Base-by-base conservation (phyloP, 1,140 invertebrate species). In the Orius insidiosus region DNA sequence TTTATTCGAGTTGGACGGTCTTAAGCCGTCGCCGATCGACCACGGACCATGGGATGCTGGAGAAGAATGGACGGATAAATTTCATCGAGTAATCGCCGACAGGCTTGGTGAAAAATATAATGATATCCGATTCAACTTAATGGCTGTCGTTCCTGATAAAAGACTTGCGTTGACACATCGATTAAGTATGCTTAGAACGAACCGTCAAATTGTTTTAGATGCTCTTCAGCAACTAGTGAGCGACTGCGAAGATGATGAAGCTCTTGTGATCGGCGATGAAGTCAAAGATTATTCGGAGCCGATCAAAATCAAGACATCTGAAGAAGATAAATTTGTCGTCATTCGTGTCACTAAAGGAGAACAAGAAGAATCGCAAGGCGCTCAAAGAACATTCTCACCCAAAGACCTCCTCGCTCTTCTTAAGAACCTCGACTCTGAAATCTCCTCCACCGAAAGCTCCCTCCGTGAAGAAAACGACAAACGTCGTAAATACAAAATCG, bases 1-100 rank as follows among this genome's bases (percentile, higher is more conserved):
- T 50, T 66, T 98, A 1, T 96, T 92, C 69, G 94, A 98, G 63
- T 62, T 98, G 50, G 93, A 97, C 72, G 93, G 92, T 0, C 61
- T 98, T 6, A 97, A 97, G 60, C 89, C 89, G 5, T 93, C 78
- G 63, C 93, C 94, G 2, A 95, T 94, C 63, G 88, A 97, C 62
- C 93, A 98, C 67, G 92, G 88, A 1, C 86, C 86, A 0, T 94
- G 87, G 81, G 71, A 77, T 52, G n/a, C 13, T 19, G 18, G 19
- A 7, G 86, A 92, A 58, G 85, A 94, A 55, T 97, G 92, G 93
- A 96, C 92, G 0, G 90, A 96, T 54, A 92, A 94, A 60, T 97
- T 97, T 60, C 71, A 85, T 45, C 67, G 79, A 51, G 87, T 97
- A 0, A 97, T 98, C 60, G 80, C 80, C 4, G 89, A 95, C 58